Percentiles rank a stretch among this genome's conserved stretches.
Conservation (phyloP, 2,888 invertebrate genomes). For the Eupithecia pulchellata region DNA sequence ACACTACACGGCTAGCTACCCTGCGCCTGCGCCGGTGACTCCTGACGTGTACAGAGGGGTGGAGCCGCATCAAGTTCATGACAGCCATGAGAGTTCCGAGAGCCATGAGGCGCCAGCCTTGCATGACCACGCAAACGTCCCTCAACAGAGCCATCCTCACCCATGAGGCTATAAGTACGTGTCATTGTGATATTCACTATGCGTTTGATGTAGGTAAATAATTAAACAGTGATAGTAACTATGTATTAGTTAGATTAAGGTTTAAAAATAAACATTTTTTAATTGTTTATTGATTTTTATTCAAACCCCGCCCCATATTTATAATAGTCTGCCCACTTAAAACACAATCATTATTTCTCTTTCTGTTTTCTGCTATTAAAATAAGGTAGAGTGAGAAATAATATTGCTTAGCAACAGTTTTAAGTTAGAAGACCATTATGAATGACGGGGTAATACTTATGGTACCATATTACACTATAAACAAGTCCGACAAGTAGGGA, state of each 20-base stretch:
- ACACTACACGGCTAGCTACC: conserved; percentile 42
- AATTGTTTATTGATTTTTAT: not conserved
- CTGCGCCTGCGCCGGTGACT: not conserved
- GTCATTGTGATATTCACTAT: not conserved
- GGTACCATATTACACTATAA: not conserved
- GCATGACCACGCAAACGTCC: conserved; percentile 48
- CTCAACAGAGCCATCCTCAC: conserved; percentile 50
- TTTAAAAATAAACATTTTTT: not conserved
- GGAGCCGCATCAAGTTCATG: conserved; percentile 53
- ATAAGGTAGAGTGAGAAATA: too few species aligned
- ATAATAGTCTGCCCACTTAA: too few species aligned
- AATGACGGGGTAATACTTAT: too few species aligned
- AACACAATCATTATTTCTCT: too few species aligned
- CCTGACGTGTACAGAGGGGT: conserved; percentile 56
- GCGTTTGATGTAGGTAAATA: not conserved
- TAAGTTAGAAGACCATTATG: too few species aligned
- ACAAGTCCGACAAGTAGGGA: too few species aligned
- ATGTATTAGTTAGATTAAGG: not conserved
- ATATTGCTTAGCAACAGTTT: too few species aligned
- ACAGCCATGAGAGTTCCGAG: conserved; percentile 15
- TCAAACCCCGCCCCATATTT: not conserved
- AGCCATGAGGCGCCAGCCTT: conserved; percentile 13
- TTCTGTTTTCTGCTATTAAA: too few species aligned
- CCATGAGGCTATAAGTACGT: conserved; percentile 35
- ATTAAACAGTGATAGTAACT: conserved; percentile 1